These are phyloP conservation scores for Brachymystax lenok DNA, from an alignment of 2,797 vertebrate species.

Conservation along the genomic window DNA sequence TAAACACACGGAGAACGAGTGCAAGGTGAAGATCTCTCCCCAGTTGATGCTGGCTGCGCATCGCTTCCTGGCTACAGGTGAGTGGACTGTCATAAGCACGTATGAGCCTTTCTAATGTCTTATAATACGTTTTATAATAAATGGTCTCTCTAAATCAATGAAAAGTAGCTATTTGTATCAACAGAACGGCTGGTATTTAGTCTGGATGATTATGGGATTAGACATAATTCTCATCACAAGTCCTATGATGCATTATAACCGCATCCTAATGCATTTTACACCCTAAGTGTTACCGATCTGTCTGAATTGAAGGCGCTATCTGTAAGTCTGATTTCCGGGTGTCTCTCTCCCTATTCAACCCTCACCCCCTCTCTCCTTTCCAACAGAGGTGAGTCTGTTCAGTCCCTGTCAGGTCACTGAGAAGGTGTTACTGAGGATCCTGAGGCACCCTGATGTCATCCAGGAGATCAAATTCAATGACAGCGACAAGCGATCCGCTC, in stretches of 20 bases:
- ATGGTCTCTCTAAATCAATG: too few relatives aligned
- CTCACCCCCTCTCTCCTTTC: background rate
- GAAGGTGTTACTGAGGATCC: constrained; percentile 89
- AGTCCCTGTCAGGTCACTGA: constrained; percentile 85
- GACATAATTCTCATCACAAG: too few relatives aligned
- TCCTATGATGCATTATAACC: too few relatives aligned
- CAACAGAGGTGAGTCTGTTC: constrained; percentile 87
- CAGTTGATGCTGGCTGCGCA: constrained; percentile 95
- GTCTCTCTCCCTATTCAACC: background rate
- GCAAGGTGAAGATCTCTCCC: constrained; percentile 92
- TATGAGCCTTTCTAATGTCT: too few relatives aligned
- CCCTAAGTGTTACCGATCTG: too few relatives aligned
- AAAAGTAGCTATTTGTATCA: too few relatives aligned
- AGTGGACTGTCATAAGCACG: constrained; percentile 11
- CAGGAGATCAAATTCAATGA: constrained; percentile 92
- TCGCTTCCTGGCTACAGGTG: constrained; percentile 92
- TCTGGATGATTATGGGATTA: too few relatives aligned
- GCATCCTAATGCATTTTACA: too few relatives aligned
- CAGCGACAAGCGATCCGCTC: constrained; percentile 75
- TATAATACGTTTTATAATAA: too few relatives aligned
- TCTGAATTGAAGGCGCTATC: too few relatives aligned
- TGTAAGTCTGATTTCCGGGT: background rate
- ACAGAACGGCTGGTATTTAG: too few relatives aligned
- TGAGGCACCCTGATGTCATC: constrained; percentile 90
- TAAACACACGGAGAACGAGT: constrained; percentile 83